Percentiles rank a stretch among this genome's conserved stretches.
Evolutionary conservation across 2,113 vertebrate species (phyloP).

Genomic region (Larimichthys crocea): DNA sequence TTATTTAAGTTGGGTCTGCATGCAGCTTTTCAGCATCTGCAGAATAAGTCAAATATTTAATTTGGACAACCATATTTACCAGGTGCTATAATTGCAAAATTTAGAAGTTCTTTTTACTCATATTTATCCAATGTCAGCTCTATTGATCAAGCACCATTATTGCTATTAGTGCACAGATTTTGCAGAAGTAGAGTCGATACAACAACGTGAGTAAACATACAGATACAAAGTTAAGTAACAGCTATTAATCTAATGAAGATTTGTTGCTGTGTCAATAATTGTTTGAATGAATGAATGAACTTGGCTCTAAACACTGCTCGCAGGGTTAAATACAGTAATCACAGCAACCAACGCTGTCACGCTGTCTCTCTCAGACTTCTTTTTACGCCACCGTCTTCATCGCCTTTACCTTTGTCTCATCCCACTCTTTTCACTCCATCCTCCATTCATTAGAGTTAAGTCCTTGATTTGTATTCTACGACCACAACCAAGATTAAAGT

Average conservation of each 20-base stretch:
- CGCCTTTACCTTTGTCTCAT: constrained; percentile 18
- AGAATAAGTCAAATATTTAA: constrained; percentile 23
- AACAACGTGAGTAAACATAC: constrained; percentile 12
- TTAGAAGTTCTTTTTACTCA: neutral
- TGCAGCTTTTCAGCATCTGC: neutral
- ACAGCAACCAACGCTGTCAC: neutral
- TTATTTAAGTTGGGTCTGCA: neutral
- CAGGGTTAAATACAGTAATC: constrained; percentile 8
- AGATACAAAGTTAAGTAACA: neutral
- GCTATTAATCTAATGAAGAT: constrained; percentile 1
- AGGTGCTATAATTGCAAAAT: neutral
- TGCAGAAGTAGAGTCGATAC: neutral
- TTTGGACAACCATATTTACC: constrained; percentile 1
- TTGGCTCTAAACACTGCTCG: neutral
- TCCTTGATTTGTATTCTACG: constrained; percentile 81
- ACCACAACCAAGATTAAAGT: constrained; percentile 63
- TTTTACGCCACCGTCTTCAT: constrained; percentile 5
- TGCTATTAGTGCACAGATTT: neutral
- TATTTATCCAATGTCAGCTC: neutral
- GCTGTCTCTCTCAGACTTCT: neutral
- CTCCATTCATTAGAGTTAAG: constrained; percentile 75
- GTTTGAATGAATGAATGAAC: neutral
- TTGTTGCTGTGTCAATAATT: neutral
- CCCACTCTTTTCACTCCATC: constrained; percentile 49
- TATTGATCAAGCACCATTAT: neutral